These are phyloP conservation scores for Sialis fuliginosa DNA, from an alignment of 2,888 invertebrate genomes.

Conservation along the genomic window DNA sequence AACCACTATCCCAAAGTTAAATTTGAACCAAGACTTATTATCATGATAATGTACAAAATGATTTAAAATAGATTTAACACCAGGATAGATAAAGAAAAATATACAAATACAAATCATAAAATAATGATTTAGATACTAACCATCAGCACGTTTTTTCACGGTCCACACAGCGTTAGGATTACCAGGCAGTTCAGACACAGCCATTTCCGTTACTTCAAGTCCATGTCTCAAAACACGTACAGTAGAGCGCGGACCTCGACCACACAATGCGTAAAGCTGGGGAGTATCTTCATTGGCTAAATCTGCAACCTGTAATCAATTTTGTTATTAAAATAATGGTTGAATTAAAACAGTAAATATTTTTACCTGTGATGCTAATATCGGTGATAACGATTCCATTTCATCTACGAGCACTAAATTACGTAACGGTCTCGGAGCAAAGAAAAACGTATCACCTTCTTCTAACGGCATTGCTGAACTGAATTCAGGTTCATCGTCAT, in stretches of 20 bases:
- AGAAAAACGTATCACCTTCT: constrained; percentile 98
- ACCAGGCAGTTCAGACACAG: constrained; percentile 97
- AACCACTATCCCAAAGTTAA: neutral
- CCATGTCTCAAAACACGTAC: constrained; percentile 89
- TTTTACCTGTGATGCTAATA: constrained; percentile 53
- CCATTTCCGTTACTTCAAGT: constrained; percentile 98
- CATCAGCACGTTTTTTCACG: constrained; percentile 88
- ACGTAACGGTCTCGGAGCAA: constrained; percentile 81
- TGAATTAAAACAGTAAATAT: neutral
- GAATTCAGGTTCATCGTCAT: constrained; percentile 97
- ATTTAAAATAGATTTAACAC: neutral
- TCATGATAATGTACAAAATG: constrained; percentile 11
- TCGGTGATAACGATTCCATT: constrained; percentile 87
- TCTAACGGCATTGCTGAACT: constrained; percentile 96
- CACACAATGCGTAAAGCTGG: constrained; percentile 91
- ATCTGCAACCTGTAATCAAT: constrained; percentile 52
- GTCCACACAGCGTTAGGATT: constrained; percentile 99
- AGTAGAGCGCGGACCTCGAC: constrained; percentile 87
- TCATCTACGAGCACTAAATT: constrained; percentile 96
- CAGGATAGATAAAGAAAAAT: too few relatives aligned
- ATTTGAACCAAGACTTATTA: neutral
- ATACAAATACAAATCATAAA: neutral
- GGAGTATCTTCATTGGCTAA: constrained; percentile 97
- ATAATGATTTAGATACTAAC: constrained; percentile 37
- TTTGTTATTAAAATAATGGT: constrained; percentile 1